A percentile compares a stretch with the other conserved stretches of the same genome.
Evolutionary conservation across 2,113 vertebrate genomes (phyloP).

Genomic region (Arvicanthis niloticus): DNA sequence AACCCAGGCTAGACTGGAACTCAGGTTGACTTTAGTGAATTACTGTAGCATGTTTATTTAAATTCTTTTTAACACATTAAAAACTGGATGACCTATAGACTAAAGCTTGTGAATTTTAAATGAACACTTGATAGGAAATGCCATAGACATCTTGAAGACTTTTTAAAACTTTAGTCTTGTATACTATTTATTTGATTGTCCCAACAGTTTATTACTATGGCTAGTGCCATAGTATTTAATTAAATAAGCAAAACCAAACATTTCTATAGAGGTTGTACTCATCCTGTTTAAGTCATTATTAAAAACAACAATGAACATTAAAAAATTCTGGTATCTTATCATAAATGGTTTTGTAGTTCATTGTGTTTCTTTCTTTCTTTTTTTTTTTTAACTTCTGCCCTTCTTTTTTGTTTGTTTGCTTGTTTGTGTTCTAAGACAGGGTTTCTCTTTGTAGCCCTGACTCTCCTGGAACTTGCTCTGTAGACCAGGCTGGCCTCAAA

Average conservation of each 20-base stretch:
- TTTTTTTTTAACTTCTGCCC: neutral
- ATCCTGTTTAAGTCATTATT: conserved; percentile 4
- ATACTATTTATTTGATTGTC: conserved; percentile 25
- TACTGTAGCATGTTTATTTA: neutral
- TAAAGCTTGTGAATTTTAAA: conserved; percentile 51
- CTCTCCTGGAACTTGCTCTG: neutral
- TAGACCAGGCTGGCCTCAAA: neutral
- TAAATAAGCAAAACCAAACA: neutral
- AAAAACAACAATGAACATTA: neutral
- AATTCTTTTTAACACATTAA: conserved; percentile 36
- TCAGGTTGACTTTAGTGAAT: neutral
- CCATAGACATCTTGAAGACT: neutral
- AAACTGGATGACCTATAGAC: neutral
- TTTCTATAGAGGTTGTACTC: neutral
- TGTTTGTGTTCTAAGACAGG: neutral
- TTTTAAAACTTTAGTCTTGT: neutral
- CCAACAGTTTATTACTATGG: neutral
- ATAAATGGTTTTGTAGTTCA: conserved; percentile 1
- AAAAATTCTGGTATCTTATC: neutral
- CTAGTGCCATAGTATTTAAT: neutral
- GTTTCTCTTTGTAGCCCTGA: neutral
- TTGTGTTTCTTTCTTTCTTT: conserved; percentile 1
- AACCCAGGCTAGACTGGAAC: neutral
- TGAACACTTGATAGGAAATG: conserved; percentile 5
- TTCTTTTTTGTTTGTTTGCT: neutral